Evolutionary conservation across 2,797 vertebrate genomes (phyloP), one percentile per base, ranked within the genome.

Genomic region (Pipistrellus nathusii): DNA sequence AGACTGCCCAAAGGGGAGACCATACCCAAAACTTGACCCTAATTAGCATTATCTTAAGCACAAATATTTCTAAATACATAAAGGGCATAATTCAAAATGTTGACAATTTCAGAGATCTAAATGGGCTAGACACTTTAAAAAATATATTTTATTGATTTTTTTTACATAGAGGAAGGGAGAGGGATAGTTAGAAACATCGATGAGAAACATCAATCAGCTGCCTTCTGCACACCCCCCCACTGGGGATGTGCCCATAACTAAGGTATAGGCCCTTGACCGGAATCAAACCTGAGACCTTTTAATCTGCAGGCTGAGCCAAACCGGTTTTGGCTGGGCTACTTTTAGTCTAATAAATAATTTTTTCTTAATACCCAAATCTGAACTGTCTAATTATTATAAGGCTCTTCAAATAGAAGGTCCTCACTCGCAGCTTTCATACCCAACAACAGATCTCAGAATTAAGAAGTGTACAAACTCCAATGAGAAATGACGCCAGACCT

Each of bases 321-420:
- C 44, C 1, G 44, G 44, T 44, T 44, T 44, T 1, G 44, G 44
- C 44, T 46, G 57, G 44, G 10, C 9, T 48, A 35, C 44, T 92
- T 95, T 91, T 86, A 92, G 86, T 3, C n/a, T 93, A 85, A 69
- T 38, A 89, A 92, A 82, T 90, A 93, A 93, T 51, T 91, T 85
- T 88, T 83, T 93, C n/a, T 75, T 94, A 48, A 96, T 91, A 85
- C 27, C 27, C 69, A 96, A 94, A 89, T 78, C 15, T 68, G 68
- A 91, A 95, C 86, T 91, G 57, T 90, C 86, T 92, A 92, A 93
- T 86, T 87, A 68, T 77, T 76, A 92, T 38, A 57, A 53, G 59
- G 55, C 55, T 85, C 38, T 84, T 84, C 57, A 68, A n/a, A 64
- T 66, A 59, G 48, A 95, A 92, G 62, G 48, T 88, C 59, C 75